phyloP scores from a whole-genome alignment of 2,113 vertebrate species.

The Sporophila hypoxantha region DNA sequence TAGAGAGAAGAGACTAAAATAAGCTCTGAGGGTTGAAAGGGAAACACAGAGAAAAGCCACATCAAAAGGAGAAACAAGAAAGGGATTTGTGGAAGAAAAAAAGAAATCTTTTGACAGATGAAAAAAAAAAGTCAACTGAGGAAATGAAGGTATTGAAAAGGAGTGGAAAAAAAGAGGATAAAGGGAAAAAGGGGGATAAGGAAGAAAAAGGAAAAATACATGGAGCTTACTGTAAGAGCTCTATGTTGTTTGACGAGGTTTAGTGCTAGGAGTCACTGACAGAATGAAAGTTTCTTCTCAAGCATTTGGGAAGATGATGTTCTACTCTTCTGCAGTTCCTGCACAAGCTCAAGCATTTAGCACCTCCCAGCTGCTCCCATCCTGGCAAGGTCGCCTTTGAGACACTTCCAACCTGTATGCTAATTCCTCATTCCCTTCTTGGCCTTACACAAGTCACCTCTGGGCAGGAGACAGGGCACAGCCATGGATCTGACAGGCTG shows the following conservation, averaged over 20 bases:
- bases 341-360: background rate
- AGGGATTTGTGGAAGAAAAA: slow-evolving; percentile 27
- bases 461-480: background rate
- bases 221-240: background rate
- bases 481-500: background rate
- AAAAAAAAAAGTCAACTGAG: slow-evolving; percentile 29
- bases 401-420: background rate
- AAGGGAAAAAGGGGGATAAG: background rate
- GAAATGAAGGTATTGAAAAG: slow-evolving; percentile 30
- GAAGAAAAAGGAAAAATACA: background rate
- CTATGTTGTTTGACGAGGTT: background rate
- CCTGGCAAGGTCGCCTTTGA: fast-evolving
- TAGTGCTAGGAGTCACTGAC: background rate
- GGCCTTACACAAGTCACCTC: background rate
- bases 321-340: background rate
- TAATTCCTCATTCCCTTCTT: background rate
- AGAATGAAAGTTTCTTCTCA: background rate
- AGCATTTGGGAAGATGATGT: background rate
- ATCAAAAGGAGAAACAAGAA: slow-evolving; percentile 49
- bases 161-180: slow-evolving; percentile 8
- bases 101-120: slow-evolving; percentile 35
- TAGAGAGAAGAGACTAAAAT: slow-evolving; percentile 32
- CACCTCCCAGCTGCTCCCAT: background rate
- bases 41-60: slow-evolving; percentile 33
- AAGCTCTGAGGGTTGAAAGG: slow-evolving; percentile 39